phyloP scores from a whole-genome alignment of 1,140 invertebrate species.

The Drosophila ananassae region DNA sequence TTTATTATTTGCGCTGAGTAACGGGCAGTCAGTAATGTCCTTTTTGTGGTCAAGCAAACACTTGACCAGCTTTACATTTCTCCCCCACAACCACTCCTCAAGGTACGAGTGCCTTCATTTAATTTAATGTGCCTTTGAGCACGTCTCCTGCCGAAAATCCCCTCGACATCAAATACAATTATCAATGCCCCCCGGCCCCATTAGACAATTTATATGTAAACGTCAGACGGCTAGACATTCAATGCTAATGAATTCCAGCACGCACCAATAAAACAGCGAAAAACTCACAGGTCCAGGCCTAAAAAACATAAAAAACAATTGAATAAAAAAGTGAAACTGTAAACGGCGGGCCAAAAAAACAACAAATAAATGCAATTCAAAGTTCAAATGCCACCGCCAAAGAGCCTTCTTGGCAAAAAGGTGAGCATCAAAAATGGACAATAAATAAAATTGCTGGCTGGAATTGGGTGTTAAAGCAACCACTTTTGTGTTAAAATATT shows the following conservation, averaged over 20 bases:
- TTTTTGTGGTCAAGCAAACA: conserved; percentile 36
- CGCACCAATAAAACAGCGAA: conserved; percentile 54
- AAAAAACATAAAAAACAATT: conserved; percentile 5
- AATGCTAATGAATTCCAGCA: conserved; percentile 58
- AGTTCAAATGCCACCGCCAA: conserved; percentile 41
- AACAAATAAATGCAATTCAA: conserved; percentile 37
- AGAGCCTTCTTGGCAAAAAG: conserved; percentile 3
- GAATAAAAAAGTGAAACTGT: conserved; percentile 7
- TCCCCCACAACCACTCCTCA: neutral
- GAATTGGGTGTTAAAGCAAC: conserved; percentile 33
- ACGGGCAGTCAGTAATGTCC: conserved; percentile 38
- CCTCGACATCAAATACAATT: conserved; percentile 47
- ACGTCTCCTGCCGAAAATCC: conserved; percentile 3
- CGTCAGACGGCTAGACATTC: conserved; percentile 71
- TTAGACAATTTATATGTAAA: conserved; percentile 59
- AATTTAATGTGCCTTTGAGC: conserved; percentile 26
- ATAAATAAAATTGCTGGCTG: conserved; percentile 52
- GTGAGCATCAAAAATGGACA: conserved; percentile 37
- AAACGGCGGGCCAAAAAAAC: conserved; percentile 12
- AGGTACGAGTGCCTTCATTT: conserved; percentile 1
- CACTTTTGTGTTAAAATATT: conserved; percentile 36
- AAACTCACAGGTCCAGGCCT: conserved; percentile 10
- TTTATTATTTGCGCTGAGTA: conserved; percentile 38
- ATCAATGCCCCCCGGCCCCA: conserved; percentile 34
- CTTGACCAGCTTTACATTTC: conserved; percentile 11